phyloP scores from a whole-genome alignment of 2,797 vertebrate species.

The Nyctalus aviator region DNA sequence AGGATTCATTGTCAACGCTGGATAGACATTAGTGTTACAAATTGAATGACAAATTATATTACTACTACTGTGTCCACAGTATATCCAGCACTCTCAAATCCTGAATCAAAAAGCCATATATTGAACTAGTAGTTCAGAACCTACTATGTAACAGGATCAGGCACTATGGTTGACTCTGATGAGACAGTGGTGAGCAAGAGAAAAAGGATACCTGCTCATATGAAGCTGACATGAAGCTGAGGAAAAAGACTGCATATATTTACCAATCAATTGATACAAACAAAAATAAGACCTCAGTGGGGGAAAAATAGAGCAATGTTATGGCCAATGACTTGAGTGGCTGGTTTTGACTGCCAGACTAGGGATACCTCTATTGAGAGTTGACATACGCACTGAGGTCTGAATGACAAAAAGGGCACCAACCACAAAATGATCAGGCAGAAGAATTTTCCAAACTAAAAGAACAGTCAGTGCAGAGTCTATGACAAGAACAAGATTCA shows the following conservation, averaged over 20 bases:
- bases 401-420: not conserved
- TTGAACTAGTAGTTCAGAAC: not conserved
- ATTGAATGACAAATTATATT: not conserved
- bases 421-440: not conserved
- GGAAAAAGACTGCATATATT: not conserved
- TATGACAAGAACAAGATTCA: not conserved
- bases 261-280: not conserved
- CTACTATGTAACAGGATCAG: not conserved
- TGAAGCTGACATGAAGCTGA: not conserved
- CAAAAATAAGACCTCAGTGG: not conserved
- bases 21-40: not conserved
- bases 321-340: not conserved
- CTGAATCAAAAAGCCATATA: not conserved
- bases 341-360: not conserved
- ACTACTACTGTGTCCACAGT: not conserved
- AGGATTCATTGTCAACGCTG: not conserved
- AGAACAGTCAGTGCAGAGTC: not conserved
- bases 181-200: not conserved
- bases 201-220: not conserved
- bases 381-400: not conserved
- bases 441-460: constrained; percentile 8
- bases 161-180: not conserved
- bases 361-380: not conserved
- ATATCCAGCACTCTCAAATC: not conserved
- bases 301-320: not conserved